Percentiles rank a stretch among this genome's conserved stretches.
phyloP scores from a whole-genome alignment of 2,113 vertebrate species.

The Anarrhichthys ocellatus region DNA sequence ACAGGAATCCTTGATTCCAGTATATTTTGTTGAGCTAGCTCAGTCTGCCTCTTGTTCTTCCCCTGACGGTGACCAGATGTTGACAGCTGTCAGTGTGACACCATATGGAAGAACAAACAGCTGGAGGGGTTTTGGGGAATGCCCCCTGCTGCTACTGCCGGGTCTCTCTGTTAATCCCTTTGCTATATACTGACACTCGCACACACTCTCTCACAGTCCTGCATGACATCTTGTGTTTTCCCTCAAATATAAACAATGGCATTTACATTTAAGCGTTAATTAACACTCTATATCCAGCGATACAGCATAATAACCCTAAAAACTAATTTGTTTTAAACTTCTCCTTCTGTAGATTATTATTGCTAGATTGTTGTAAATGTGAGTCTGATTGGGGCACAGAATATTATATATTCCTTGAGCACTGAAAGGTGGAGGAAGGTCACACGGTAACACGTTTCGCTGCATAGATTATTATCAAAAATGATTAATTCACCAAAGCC shows the following conservation, averaged over 20 bases:
- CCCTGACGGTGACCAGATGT: conserved; percentile 50
- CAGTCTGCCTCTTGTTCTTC: conserved; percentile 16
- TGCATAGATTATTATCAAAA: background rate
- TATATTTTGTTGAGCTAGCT: background rate
- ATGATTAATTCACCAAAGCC: background rate
- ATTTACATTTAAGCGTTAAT: conserved; percentile 7
- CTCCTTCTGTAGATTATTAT: background rate
- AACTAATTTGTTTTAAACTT: background rate
- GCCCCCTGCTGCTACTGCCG: conserved; percentile 12
- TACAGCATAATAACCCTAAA: background rate
- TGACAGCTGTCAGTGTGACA: conserved; percentile 35
- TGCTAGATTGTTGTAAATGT: conserved; percentile 11
- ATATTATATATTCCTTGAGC: too few relatives aligned
- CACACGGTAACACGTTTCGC: background rate
- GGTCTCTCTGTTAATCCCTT: conserved; percentile 33
- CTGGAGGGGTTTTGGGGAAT: conserved; percentile 46
- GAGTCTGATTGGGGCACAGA: too few relatives aligned
- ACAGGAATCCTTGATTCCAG: background rate
- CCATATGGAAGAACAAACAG: conserved; percentile 45
- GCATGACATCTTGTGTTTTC: background rate
- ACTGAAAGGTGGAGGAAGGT: background rate
- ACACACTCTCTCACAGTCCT: conserved; percentile 1
- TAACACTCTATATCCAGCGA: background rate
- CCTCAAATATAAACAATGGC: background rate
- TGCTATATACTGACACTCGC: conserved; percentile 1